Conservation (phyloP, 2,113 vertebrate species). For the Muntiacus muntjak region DNA sequence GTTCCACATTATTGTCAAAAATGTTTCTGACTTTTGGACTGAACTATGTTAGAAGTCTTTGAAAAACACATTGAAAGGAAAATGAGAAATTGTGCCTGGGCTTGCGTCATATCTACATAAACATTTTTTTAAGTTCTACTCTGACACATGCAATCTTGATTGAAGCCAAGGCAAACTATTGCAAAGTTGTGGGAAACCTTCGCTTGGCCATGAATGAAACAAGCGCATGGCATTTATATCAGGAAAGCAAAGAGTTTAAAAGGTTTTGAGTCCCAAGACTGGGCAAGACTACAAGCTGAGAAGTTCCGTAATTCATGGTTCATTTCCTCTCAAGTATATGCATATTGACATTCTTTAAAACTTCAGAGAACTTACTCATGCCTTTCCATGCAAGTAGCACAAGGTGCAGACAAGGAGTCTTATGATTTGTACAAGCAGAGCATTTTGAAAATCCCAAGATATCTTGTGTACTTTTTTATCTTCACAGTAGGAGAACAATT, state of each 20-base stretch:
- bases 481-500: conserved; percentile 43
- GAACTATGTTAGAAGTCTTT: conserved; percentile 40
- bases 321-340: conserved; percentile 25
- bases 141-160: conserved; percentile 53
- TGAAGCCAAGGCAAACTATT: conserved; percentile 71
- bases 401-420: conserved; percentile 37
- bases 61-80: conserved; percentile 64
- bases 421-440: conserved; percentile 30
- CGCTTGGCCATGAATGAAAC: conserved; percentile 59
- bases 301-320: conserved; percentile 56
- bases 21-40: conserved; percentile 6
- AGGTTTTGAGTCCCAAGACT: conserved; percentile 52
- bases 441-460: conserved; percentile 46
- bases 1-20: conserved; percentile 44
- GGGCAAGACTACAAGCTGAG: neutral
- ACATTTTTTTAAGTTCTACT: conserved; percentile 46
- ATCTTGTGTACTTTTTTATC: conserved; percentile 54
- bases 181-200: conserved; percentile 53
- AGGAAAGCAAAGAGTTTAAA: conserved; percentile 44
- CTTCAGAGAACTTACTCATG: conserved; percentile 55
- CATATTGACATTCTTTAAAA: conserved; percentile 56
- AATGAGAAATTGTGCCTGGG: conserved; percentile 47
- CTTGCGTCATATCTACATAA: conserved; percentile 67
- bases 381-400: conserved; percentile 50
- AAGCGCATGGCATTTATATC: conserved; percentile 37